Evolutionary conservation across 2,888 invertebrate species (phyloP), one percentile per base, ranked within the genome.

Genomic region (Chrysolina oricalcia): DNA sequence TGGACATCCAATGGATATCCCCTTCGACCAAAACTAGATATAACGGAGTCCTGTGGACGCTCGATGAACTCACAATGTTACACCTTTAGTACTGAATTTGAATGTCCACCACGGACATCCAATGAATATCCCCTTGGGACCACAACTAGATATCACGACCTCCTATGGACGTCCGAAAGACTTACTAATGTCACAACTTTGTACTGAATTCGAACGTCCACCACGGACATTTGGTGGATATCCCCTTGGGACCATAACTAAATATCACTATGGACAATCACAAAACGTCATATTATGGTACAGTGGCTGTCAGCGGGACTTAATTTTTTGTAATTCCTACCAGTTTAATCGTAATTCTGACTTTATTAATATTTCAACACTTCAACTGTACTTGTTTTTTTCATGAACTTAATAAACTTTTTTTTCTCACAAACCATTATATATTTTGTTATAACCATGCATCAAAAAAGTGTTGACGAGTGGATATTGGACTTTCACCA

Each of bases 241-340:
- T 59, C 21, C 13, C 59, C 21, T 59, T 19, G 59, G 27, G 59
- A 23, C 59, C 59, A 19, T 59, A 23, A 59, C 59, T 19, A 59
- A 19, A 59, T 19, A 59, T 59, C 21, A 59, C 59, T 59, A 59
- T 59, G 59, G 21, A 59, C 19, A 23, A 13, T 59, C 59, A 59
- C 27, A 59, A 19, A 19, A 23, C 59, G 59, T 19, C 59, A 10
- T 59, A 59, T 59, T 59, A 13, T 59, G 59, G 59, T 59, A 59
- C 59, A 59, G 27, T 59, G 21, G 21, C 8, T n/a, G 21, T 59
- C 59, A 59, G 15, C 8, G 59, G 59, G 17, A 59, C 9, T 19
- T 10, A 19, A 59, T 59, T 19, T 19, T 59, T 59, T n/a, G n/a
- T n/a, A n/a, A 59, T 19, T 59, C 17, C 59, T 19, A 59, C 21